Evolutionary conservation across 2,113 vertebrate genomes (phyloP), one percentile per base, ranked within the genome.

Genomic region (Pteronura brasiliensis): DNA sequence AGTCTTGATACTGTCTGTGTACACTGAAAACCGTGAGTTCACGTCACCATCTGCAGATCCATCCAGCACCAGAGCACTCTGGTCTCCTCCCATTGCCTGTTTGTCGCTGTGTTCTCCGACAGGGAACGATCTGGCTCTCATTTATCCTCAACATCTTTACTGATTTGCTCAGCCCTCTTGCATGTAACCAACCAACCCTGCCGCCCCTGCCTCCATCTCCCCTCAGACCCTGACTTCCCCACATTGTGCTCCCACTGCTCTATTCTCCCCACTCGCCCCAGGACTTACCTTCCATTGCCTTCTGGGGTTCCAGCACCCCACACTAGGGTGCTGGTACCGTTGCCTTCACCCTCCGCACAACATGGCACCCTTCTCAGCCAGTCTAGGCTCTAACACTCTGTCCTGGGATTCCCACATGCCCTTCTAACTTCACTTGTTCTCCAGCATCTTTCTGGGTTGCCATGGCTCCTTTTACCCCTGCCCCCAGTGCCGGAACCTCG

Each of bases 191-290:
- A 90, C 63, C 2, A 9, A 27, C 61, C 63, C 7, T 42, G 42
- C 4, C 2, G 20, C 42, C 69, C 34, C 21, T 6, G 18, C 27
- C 59, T 69, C 63, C 61, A 23, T 42, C 42, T 10, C 27, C 18
- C 34, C 12, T 31, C 5, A 7, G 87, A 29, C 82, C 31, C 81
- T 12, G 39, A 6, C 3, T 8, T 2, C 83, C 57, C 27, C 4
- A 4, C 1, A 0, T 21, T 7, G 3, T 14, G 14, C 27, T 59
- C 20, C 39, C 13, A 2, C 31, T 6, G 42, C 74, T 47, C 25
- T 31, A 55, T 36, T 18, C n/a, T 10, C 17, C 25, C 34, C 21
- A 2, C 9, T 18, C 5, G 1, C 23, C 49, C 74, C 0, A 1
- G 76, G 13, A 63, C 67, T 39, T 21, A 18, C 8, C 42, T 14